Percentiles rank a stretch among this genome's conserved stretches.
phyloP scores from a whole-genome alignment of 1,140 invertebrate genomes.

The Drosophila mojavensis region DNA sequence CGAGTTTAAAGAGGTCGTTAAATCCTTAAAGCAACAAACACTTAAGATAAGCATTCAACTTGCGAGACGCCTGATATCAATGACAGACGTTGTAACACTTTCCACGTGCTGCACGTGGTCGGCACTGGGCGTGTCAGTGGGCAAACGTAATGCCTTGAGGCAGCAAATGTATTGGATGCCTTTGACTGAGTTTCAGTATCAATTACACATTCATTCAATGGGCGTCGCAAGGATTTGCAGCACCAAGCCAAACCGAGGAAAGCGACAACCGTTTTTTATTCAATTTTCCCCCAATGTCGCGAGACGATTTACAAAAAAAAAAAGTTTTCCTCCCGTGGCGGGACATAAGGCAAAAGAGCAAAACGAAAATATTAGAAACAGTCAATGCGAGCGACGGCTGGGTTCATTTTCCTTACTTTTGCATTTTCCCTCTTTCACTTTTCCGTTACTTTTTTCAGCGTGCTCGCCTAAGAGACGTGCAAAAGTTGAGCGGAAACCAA shows the following conservation, averaged over 20 bases:
- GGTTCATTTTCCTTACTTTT: constrained; percentile 12
- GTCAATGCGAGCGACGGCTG: constrained; percentile 36
- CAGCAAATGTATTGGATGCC: constrained; percentile 52
- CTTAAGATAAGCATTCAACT: constrained; percentile 15
- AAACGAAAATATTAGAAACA: constrained; percentile 68
- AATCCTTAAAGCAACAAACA: constrained; percentile 37
- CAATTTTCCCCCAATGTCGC: constrained; percentile 54
- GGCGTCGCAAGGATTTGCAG: constrained; percentile 56
- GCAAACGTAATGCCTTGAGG: constrained; percentile 10
- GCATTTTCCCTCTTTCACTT: background rate
- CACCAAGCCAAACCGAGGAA: constrained; percentile 14
- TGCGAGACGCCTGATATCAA: constrained; percentile 32
- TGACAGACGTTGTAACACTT: constrained; percentile 37
- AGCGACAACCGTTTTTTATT: constrained; percentile 64
- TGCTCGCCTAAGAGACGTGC: constrained; percentile 16
- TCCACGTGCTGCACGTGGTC: background rate
- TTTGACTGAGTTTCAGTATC: constrained; percentile 63
- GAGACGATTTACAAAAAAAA: constrained; percentile 37
- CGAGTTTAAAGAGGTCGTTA: constrained; percentile 19
- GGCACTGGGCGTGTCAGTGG: background rate
- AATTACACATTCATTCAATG: constrained; percentile 75
- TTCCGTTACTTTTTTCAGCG: constrained; percentile 1
- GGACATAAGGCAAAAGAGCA: constrained; percentile 26
- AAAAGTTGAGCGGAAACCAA: constrained; percentile 69
- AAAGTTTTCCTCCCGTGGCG: constrained; percentile 37